These are phyloP conservation scores for Coreius guichenoti DNA, from an alignment of 2,797 vertebrate genomes.

Conservation along the genomic window DNA sequence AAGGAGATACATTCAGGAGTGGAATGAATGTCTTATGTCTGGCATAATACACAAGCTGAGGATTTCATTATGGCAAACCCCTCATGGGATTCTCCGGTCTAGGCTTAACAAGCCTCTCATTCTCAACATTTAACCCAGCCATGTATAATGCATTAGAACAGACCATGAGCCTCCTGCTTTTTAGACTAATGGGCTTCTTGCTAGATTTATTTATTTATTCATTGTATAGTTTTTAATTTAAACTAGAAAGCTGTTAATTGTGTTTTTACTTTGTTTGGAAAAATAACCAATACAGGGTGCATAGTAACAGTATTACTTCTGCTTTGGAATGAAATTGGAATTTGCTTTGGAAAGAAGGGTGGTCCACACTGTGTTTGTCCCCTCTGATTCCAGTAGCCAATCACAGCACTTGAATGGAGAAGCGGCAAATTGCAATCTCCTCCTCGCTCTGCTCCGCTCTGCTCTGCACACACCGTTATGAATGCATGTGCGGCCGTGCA, in stretches of 20 bases:
- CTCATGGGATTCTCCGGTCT: slow-evolving; percentile 49
- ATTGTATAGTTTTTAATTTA: slow-evolving; percentile 6
- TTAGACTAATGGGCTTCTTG: slow-evolving; percentile 27
- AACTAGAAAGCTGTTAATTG: background rate
- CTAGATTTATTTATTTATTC: background rate
- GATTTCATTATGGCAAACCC: slow-evolving; percentile 54
- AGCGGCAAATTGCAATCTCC: too few relatives aligned
- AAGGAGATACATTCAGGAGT: slow-evolving; percentile 13
- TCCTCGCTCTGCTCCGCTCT: too few relatives aligned
- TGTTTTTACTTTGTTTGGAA: background rate
- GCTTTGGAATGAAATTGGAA: background rate
- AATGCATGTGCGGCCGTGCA: too few relatives aligned
- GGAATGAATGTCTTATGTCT: slow-evolving; percentile 39
- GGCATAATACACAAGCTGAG: slow-evolving; percentile 50
- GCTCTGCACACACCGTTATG: too few relatives aligned
- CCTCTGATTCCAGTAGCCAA: too few relatives aligned
- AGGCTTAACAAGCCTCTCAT: slow-evolving; percentile 55
- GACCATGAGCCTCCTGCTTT: slow-evolving; percentile 42
- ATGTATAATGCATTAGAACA: slow-evolving; percentile 55
- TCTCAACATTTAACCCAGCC: slow-evolving; percentile 34
- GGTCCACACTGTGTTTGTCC: too few relatives aligned
- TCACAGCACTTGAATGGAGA: too few relatives aligned
- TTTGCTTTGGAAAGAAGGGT: too few relatives aligned
- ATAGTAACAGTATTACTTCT: slow-evolving; percentile 2
- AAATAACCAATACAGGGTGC: background rate